phyloP scores from a whole-genome alignment of 2,797 vertebrate species.

The Pipistrellus pipistrellus region DNA sequence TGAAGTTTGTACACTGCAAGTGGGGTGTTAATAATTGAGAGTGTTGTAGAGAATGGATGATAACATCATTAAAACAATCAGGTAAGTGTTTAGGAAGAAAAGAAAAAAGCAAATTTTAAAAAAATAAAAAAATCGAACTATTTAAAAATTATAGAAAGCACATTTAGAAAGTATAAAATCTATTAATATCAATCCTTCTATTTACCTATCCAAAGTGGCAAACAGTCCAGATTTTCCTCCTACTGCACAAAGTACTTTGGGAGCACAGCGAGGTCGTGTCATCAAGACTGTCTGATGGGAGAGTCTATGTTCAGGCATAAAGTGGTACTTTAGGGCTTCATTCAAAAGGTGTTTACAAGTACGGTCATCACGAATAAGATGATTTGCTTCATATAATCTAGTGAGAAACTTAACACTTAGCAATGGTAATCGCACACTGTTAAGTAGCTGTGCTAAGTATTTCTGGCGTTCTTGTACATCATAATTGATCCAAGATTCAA shows the following conservation, averaged over 20 bases:
- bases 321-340: constrained; percentile 99
- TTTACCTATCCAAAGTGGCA: constrained; percentile 97
- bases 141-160: constrained; percentile 57
- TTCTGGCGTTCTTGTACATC: constrained; percentile 97
- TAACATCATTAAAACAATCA: constrained; percentile 50
- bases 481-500: constrained; percentile 98
- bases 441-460: constrained; percentile 95
- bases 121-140: constrained; percentile 49
- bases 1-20: neutral
- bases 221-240: constrained; percentile 99
- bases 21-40: neutral
- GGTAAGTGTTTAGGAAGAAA: neutral
- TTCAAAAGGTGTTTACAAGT: constrained; percentile 98
- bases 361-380: constrained; percentile 98
- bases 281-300: constrained; percentile 97
- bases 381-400: constrained; percentile 98
- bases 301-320: constrained; percentile 98
- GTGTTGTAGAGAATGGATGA: neutral
- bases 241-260: constrained; percentile 97
- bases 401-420: constrained; percentile 99
- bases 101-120: neutral
- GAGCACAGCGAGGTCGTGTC: constrained; percentile 96
- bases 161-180: constrained; percentile 58
- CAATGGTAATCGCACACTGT: constrained; percentile 97
- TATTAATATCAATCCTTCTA: neutral